Evolutionary conservation across 2,113 vertebrate genomes (phyloP).

Genomic region (Paramisgurnus dabryanus): DNA sequence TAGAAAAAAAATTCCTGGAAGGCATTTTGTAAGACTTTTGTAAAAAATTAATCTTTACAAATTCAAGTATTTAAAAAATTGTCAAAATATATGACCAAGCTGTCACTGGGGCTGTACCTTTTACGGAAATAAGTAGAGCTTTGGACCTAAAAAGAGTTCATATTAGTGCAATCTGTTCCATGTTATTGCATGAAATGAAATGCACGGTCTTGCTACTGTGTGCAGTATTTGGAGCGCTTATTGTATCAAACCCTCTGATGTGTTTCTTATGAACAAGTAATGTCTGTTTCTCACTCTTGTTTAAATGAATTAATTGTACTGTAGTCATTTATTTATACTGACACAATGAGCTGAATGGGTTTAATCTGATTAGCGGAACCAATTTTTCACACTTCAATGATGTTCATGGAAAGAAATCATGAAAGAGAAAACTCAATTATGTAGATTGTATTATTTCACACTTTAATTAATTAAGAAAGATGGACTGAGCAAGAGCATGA

Average conservation of each 20-base stretch:
- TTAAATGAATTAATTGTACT: constrained; percentile 26
- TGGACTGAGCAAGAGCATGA: background rate
- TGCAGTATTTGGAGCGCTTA: background rate
- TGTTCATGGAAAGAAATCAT: background rate
- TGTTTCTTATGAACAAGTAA: background rate
- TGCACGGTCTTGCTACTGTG: no score
- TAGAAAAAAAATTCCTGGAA: no score
- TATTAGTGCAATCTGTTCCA: no score
- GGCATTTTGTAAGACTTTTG: no score
- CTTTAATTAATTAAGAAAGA: constrained; percentile 24
- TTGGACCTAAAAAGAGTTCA: no score
- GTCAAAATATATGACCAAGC: no score
- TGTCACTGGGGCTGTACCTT: no score
- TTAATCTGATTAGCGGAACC: constrained; percentile 31
- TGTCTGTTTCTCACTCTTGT: background rate
- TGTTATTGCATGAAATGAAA: no score
- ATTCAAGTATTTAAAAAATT: no score
- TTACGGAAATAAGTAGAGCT: no score
- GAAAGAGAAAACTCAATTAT: constrained; percentile 22
- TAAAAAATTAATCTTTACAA: no score
- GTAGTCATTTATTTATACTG: constrained; percentile 4
- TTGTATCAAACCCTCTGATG: constrained; percentile 1
- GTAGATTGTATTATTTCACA: constrained; percentile 24
- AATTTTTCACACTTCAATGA: constrained; percentile 25
- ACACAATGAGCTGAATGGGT: constrained; percentile 9